Base-by-base conservation (phyloP, 2,113 vertebrate species). In the Pleuronectes platessa region DNA sequence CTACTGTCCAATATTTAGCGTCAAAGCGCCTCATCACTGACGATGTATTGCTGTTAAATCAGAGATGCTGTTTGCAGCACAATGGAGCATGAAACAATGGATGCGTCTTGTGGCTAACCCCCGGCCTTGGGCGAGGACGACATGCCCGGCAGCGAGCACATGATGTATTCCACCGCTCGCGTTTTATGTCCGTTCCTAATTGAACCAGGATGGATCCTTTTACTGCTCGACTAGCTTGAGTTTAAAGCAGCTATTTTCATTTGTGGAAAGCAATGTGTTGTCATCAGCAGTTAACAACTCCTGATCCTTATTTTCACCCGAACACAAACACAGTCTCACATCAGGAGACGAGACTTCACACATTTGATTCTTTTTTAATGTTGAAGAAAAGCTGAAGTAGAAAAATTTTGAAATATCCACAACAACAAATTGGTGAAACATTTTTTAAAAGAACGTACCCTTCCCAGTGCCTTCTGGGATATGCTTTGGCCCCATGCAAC, bases 1-100 rank as follows among this genome's bases (percentile, higher is more conserved):
- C 90, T 88, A 81, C 86, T 86, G 85, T 86, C 75, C 80, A 55
- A 54, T 59, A 66, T 69, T 79, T 74, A 63, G 74, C 83, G 87
- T 92, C 89, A 91, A 88, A 92, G 80, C 61, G 40, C 45, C 63
- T 83, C 72, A 74, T 80, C 78, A 24, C 62, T 40, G 42, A 26
- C n/a, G 11, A 67, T 74, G 65, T 54, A n/a, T 54, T 10, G 64
- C 47, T 45, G 59, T 73, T 78, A 24, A 81, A 83, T 90, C 71
- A 81, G 71, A 90, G 61, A 69, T 27, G 71, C 67, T 66, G 78
- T 54, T 86, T 61, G 61, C 66, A 78, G 79, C 49, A 79, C 59
- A 71, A 42, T 60, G 49, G 8, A 40, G 10, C 67, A 61, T 64
- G 8, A n/a, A 72, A 74, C 3, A 6, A 61, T 61, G 40, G 70